These are phyloP conservation scores for Eubucco bourcierii DNA, from an alignment of 2,113 vertebrate genomes.

Conservation along the genomic window DNA sequence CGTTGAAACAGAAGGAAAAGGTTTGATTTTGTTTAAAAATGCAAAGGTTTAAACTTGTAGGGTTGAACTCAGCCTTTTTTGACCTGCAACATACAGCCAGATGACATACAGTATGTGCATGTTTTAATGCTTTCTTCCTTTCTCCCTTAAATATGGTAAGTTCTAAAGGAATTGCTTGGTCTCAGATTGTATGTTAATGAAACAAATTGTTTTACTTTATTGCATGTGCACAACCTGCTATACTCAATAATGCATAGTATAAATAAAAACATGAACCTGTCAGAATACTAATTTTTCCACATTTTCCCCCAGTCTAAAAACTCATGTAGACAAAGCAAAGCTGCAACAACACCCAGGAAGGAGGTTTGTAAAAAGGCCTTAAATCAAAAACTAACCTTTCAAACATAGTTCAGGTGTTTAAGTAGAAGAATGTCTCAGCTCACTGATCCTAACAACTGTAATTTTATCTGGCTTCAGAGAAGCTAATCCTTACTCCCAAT, in stretches of 20 bases:
- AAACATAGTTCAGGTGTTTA: not conserved
- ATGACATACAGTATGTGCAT: not conserved
- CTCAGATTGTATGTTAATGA: not conserved
- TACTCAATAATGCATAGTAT: not conserved
- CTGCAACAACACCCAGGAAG: not conserved
- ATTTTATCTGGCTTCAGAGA: not conserved
- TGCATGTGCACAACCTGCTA: not conserved
- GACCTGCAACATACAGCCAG: constrained; percentile 18
- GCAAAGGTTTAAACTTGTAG: constrained; percentile 3
- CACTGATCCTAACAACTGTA: not conserved
- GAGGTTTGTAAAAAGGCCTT: not conserved
- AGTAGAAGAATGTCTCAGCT: not conserved
- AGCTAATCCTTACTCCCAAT: not conserved
- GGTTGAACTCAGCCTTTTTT: not conserved
- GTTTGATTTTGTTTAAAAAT: not conserved
- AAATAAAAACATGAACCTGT: not conserved
- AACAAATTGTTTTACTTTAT: not conserved
- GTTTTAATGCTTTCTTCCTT: constrained; percentile 14
- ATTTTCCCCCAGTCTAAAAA: not conserved
- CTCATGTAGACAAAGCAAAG: not conserved
- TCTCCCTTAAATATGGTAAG: not conserved
- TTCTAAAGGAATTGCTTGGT: not conserved
- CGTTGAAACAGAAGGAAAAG: constrained; percentile 22
- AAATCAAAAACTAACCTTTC: not conserved
- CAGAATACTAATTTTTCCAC: not conserved